Percentiles rank a stretch among this genome's conserved stretches.
phyloP scores from a whole-genome alignment of 2,797 vertebrate species.

The Chaenodraco wilsoni region DNA sequence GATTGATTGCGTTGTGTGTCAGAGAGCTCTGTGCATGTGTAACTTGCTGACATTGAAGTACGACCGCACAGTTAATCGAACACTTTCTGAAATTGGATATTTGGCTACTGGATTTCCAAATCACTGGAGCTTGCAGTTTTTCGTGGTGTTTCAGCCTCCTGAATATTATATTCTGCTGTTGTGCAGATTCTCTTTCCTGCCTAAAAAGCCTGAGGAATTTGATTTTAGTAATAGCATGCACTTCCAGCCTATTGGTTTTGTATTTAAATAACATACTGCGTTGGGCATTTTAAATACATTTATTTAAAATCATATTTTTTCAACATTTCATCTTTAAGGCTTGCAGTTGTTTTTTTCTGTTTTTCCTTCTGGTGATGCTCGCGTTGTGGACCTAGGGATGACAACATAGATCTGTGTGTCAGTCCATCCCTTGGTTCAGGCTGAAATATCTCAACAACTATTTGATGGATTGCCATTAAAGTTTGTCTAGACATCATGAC shows the following conservation, averaged over 20 bases:
- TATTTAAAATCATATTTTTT: not conserved
- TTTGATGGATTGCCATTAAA: not conserved
- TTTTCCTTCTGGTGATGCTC: conserved; percentile 1
- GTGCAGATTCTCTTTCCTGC: conserved; percentile 39
- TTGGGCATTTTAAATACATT: conserved; percentile 1
- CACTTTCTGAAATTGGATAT: conserved; percentile 67
- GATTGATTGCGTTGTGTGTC: conserved; percentile 62
- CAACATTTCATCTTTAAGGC: not conserved
- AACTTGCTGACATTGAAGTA: conserved; percentile 67
- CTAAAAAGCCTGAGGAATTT: conserved; percentile 14
- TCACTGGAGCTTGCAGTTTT: conserved; percentile 54
- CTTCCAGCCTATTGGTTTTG: not conserved
- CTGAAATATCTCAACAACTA: conserved; percentile 8
- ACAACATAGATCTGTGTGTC: not conserved
- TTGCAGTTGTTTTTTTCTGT: not conserved
- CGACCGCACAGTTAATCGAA: conserved; percentile 56
- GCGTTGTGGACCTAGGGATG: not conserved
- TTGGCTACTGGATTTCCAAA: conserved; percentile 58
- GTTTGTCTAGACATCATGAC: not conserved
- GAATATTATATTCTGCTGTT: conserved; percentile 58
- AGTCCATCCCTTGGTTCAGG: not conserved
- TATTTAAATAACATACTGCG: not conserved
- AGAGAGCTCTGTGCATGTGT: conserved; percentile 40
- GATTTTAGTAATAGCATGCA: conserved; percentile 7
- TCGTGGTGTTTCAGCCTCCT: conserved; percentile 42